Conservation (phyloP, 2,888 invertebrate genomes). For the Pheosia tremula region DNA sequence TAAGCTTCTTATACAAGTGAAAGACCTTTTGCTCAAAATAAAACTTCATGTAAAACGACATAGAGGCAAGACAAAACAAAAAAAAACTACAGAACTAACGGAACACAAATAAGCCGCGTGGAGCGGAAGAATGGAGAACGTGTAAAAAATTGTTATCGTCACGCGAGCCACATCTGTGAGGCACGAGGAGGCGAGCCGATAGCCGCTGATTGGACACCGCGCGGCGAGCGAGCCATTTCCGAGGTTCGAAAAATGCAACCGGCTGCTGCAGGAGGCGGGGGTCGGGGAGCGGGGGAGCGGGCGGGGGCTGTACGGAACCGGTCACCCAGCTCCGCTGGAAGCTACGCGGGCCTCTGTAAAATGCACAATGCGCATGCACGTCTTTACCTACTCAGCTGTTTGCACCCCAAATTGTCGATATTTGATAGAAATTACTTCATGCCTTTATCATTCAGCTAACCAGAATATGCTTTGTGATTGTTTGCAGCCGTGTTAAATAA, state of each 20-base stretch:
- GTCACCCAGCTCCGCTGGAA: slow-evolving; percentile 17
- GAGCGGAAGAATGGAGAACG: slow-evolving; percentile 4
- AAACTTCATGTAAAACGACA: background rate
- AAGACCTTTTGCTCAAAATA: background rate
- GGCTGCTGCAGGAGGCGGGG: slow-evolving; percentile 13
- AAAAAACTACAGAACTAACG: background rate
- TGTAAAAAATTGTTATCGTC: background rate
- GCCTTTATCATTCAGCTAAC: background rate
- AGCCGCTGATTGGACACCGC: slow-evolving; percentile 4
- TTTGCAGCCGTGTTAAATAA: too few relatives aligned
- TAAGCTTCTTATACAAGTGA: background rate
- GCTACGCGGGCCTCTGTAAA: slow-evolving; percentile 11
- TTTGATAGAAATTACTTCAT: background rate
- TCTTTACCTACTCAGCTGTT: background rate
- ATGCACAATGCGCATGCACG: slow-evolving; percentile 4
- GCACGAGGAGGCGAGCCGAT: background rate
- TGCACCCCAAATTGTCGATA: background rate
- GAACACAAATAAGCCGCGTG: slow-evolving; percentile 4
- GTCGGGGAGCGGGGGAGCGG: slow-evolving; percentile 14
- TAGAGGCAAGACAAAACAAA: background rate
- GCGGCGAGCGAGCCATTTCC: background rate
- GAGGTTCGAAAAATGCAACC: slow-evolving; percentile 2
- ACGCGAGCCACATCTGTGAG: slow-evolving; percentile 8
- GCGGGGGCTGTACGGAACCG: slow-evolving; percentile 24
- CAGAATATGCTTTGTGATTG: background rate